phyloP scores from a whole-genome alignment of 1,140 invertebrate genomes.

The Panulirus ornatus region DNA sequence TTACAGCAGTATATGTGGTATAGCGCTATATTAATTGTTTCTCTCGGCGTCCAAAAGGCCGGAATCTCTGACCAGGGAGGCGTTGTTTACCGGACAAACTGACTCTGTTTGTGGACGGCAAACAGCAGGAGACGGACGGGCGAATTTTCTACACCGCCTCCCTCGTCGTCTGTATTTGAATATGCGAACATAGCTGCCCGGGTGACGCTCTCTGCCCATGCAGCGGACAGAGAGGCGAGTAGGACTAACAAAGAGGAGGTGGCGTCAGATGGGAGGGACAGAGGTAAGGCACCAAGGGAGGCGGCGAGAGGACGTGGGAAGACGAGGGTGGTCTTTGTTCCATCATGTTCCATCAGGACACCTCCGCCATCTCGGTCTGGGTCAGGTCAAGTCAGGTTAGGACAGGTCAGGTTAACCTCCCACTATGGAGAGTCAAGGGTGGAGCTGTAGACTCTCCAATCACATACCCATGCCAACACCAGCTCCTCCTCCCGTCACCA shows the following conservation, averaged over 20 bases:
- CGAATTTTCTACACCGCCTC: background rate
- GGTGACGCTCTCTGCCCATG: background rate
- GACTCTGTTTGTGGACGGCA: background rate
- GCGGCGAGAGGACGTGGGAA: too few species aligned
- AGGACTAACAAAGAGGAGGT: background rate
- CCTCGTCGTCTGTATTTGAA: background rate
- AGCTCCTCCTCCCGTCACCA: too few species aligned
- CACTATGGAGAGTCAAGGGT: too few species aligned
- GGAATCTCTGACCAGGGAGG: background rate
- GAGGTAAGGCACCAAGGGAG: background rate
- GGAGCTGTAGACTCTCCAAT: too few species aligned
- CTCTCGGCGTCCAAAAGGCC: background rate
- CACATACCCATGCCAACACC: too few species aligned
- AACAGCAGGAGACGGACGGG: background rate
- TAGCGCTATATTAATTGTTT: background rate
- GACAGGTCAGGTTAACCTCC: too few species aligned
- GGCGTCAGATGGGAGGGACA: too few species aligned
- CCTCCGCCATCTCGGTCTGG: too few species aligned
- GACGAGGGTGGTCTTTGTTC: background rate
- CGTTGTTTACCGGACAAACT: slow-evolving; percentile 6
- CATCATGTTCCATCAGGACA: too few species aligned
- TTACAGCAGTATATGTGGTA: background rate
- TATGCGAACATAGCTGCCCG: background rate
- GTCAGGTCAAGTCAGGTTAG: too few species aligned
- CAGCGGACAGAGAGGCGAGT: too few species aligned